These are phyloP conservation scores for Leistus spinibarbis DNA, from an alignment of 2,888 invertebrate species.

Conservation along the genomic window DNA sequence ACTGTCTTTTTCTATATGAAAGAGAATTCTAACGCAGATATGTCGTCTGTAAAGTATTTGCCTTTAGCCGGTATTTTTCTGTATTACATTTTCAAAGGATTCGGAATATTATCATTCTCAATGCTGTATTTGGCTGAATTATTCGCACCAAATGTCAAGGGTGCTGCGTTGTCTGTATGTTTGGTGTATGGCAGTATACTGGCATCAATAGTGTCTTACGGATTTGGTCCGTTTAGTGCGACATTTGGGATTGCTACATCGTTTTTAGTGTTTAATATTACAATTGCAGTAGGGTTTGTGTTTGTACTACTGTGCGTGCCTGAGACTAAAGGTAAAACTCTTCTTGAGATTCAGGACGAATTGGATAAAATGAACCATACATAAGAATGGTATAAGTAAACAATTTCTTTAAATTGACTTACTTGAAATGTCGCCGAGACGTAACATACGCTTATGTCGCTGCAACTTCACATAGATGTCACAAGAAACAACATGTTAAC, in stretches of 20 bases:
- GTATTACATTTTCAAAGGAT: slow-evolving; percentile 64
- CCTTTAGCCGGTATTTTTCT: slow-evolving; percentile 63
- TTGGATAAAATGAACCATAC: neutral
- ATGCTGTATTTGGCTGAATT: slow-evolving; percentile 69
- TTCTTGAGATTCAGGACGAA: slow-evolving; percentile 62
- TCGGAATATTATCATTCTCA: slow-evolving; percentile 66
- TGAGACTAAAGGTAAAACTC: slow-evolving; percentile 68
- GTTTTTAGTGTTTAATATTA: slow-evolving; percentile 64
- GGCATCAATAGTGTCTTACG: slow-evolving; percentile 65
- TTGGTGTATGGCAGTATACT: slow-evolving; percentile 64
- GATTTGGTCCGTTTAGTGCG: slow-evolving; percentile 64
- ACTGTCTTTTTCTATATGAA: slow-evolving; percentile 64
- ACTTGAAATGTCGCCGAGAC: too few species aligned
- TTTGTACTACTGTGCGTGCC: slow-evolving; percentile 65
- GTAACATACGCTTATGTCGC: too few species aligned
- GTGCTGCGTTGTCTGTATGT: slow-evolving; percentile 64
- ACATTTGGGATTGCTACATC: slow-evolving; percentile 63
- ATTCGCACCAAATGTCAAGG: slow-evolving; percentile 68
- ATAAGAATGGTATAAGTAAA: too few species aligned
- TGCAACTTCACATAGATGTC: too few species aligned
- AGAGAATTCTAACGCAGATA: slow-evolving; percentile 53
- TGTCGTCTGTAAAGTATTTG: slow-evolving; percentile 56
- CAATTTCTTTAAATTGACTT: too few species aligned
- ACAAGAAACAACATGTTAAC: too few species aligned
- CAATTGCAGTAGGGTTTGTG: slow-evolving; percentile 62